These are phyloP conservation scores for Pseudopodoces humilis DNA, from an alignment of 2,113 vertebrate genomes.

Conservation along the genomic window DNA sequence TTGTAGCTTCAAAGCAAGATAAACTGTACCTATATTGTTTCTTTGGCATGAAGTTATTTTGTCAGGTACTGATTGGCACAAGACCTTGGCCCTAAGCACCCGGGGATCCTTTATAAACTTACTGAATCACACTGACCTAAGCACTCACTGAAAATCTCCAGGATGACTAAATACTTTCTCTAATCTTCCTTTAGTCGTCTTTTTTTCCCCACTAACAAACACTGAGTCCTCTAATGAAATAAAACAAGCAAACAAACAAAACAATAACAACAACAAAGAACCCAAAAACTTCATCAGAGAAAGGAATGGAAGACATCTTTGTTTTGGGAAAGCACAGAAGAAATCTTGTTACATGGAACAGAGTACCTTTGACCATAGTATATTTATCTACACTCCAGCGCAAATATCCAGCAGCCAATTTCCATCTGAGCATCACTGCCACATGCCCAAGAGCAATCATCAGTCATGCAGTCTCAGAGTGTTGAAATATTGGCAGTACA, in stretches of 20 bases:
- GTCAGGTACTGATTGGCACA: not conserved
- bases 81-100: not conserved
- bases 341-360: not conserved
- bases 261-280: not conserved
- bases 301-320: not conserved
- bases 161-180: not conserved
- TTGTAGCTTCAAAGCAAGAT: not conserved
- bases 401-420: not conserved
- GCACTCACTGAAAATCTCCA: not conserved
- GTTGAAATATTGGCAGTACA: not conserved
- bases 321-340: not conserved
- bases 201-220: not conserved
- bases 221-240: not conserved
- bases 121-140: not conserved
- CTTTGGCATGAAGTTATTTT: not conserved
- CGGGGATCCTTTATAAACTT: not conserved
- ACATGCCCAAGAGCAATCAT: not conserved
- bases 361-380: not conserved
- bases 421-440: not conserved
- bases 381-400: not conserved
- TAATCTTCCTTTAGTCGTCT: not conserved
- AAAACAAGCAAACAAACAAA: not conserved
- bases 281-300: not conserved
- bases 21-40: not conserved
- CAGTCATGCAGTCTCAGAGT: not conserved